These are phyloP conservation scores for Protobothrops mucrosquamatus DNA, from an alignment of 2,113 vertebrate genomes.

Conservation along the genomic window DNA sequence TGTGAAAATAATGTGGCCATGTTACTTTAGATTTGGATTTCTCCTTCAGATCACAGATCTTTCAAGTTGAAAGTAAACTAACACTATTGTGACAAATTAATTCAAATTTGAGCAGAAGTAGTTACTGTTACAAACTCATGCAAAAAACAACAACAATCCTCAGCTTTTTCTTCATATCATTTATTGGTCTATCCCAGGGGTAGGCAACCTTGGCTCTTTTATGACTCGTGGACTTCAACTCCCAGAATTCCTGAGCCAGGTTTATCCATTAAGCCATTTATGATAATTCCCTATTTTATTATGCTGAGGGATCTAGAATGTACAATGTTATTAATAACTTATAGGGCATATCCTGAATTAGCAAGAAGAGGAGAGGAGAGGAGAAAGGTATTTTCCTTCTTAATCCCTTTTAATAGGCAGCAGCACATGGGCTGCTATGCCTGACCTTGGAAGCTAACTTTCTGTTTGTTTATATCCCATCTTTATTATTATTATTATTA, in stretches of 20 bases:
- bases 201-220: too few species aligned
- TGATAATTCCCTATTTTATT: neutral
- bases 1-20: slow-evolving; percentile 29
- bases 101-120: neutral
- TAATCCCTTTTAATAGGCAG: neutral
- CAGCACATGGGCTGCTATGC: neutral
- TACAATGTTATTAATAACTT: neutral
- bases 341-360: neutral
- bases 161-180: neutral
- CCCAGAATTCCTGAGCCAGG: too few species aligned
- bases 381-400: neutral
- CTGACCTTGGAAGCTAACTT: neutral
- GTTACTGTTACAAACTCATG: neutral
- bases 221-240: too few species aligned
- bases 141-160: neutral
- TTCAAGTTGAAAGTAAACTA: slow-evolving; percentile 3
- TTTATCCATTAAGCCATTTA: neutral
- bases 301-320: neutral
- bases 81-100: neutral
- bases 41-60: slow-evolving; percentile 7
- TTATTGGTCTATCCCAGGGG: neutral
- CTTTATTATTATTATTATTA: too few species aligned
- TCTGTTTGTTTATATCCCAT: neutral
- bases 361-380: neutral
- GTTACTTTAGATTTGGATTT: slow-evolving; percentile 22